Conservation (phyloP, 1,140 invertebrate species). For the Cheumatopsyche charites region DNA sequence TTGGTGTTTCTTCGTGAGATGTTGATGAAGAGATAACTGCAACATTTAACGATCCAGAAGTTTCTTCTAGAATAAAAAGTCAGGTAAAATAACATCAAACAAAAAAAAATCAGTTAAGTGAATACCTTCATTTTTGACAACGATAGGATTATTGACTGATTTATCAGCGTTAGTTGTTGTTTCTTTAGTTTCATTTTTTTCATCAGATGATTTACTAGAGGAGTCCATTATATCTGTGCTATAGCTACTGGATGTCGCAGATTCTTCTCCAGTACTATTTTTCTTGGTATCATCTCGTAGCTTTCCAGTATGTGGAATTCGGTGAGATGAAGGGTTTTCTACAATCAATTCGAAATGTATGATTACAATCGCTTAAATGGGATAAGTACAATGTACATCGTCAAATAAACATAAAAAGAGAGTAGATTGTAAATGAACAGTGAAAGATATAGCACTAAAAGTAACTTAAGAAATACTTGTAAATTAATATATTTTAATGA, state of each 20-base stretch:
- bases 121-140: constrained; percentile 25
- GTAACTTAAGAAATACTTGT: too few species aligned
- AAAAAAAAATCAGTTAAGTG: background rate
- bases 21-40: constrained; percentile 54
- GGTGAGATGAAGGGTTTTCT: constrained; percentile 49
- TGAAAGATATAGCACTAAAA: too few species aligned
- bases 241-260: constrained; percentile 51
- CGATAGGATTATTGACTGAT: background rate
- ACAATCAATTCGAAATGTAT: constrained; percentile 3
- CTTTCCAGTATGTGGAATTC: constrained; percentile 53
- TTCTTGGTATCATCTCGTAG: constrained; percentile 61
- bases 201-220: constrained; percentile 56
- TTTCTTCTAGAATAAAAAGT: constrained; percentile 48
- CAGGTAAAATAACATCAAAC: background rate
- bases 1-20: constrained; percentile 53
- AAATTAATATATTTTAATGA: too few species aligned
- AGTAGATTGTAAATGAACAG: too few species aligned
- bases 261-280: constrained; percentile 53
- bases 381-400: too few species aligned
- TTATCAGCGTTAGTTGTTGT: constrained; percentile 31
- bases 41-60: constrained; percentile 47
- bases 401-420: too few species aligned
- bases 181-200: constrained; percentile 50
- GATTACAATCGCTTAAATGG: background rate
- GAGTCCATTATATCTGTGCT: constrained; percentile 56